phyloP scores from a whole-genome alignment of 2,113 vertebrate genomes.

The Atrichornis clamosus region DNA sequence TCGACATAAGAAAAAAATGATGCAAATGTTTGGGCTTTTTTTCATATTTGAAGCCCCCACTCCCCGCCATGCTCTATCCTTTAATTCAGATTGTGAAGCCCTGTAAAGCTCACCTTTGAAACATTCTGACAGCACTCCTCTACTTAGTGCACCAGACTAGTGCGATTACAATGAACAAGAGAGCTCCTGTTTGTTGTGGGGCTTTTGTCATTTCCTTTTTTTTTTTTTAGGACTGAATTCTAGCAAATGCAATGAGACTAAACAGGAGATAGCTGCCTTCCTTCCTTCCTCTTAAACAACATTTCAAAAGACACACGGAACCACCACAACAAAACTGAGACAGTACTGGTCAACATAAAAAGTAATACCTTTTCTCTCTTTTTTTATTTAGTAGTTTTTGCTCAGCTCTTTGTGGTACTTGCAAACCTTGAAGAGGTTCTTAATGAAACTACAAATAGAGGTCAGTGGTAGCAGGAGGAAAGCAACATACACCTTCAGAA shows the following conservation, averaged over 20 bases:
- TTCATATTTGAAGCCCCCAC: neutral
- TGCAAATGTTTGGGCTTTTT: neutral
- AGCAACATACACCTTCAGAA: neutral
- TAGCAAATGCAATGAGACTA: neutral
- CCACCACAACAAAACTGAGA: neutral
- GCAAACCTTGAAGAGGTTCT: neutral
- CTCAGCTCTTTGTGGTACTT: neutral
- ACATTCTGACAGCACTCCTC: neutral
- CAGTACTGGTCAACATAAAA: neutral
- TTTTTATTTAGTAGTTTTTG: neutral
- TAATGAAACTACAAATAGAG: neutral
- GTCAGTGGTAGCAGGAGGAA: neutral
- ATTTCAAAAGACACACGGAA: neutral
- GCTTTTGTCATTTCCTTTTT: neutral
- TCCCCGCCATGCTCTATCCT: neutral
- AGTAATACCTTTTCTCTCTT: neutral
- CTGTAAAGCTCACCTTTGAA: neutral
- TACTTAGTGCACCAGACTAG: neutral
- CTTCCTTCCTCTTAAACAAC: neutral
- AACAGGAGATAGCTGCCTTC: neutral
- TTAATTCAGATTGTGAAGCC: neutral
- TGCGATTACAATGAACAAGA: neutral
- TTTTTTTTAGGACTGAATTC: neutral
- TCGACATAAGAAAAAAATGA: neutral
- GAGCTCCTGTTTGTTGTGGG: neutral